Evolutionary conservation across 2,797 vertebrate species (phyloP).

Genomic region (Acanthurus leucopareius): DNA sequence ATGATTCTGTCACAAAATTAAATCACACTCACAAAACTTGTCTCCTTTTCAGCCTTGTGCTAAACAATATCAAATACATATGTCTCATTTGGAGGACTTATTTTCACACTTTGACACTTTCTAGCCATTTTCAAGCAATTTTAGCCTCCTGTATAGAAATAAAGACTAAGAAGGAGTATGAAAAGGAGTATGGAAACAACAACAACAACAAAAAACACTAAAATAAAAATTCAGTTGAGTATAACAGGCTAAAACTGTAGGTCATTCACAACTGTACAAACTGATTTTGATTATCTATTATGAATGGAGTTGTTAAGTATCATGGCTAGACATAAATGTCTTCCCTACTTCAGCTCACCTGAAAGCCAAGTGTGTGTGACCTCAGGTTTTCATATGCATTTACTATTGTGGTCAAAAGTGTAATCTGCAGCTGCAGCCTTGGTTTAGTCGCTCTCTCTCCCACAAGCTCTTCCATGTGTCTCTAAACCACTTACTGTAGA

Average conservation of each 20-base stretch:
- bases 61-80: neutral
- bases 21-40: neutral
- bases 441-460: neutral
- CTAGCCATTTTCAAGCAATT: neutral
- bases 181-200: neutral
- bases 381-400: neutral
- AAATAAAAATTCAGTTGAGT: too few relatives aligned
- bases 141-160: too few relatives aligned
- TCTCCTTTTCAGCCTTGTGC: neutral
- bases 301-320: neutral
- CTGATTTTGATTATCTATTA: neutral
- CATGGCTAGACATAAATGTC: neutral
- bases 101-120: neutral
- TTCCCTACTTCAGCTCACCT: neutral
- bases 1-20: too few relatives aligned
- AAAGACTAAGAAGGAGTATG: too few relatives aligned
- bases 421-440: neutral
- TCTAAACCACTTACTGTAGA: conserved; percentile 46
- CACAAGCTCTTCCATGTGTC: conserved; percentile 18
- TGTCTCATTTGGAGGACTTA: neutral
- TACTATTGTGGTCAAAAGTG: conserved; percentile 20
- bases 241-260: too few relatives aligned
- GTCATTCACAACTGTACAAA: neutral
- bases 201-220: too few relatives aligned
- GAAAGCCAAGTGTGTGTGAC: neutral